Conservation (phyloP, 2,888 invertebrate genomes). For the Oscheius sp. region DNA sequence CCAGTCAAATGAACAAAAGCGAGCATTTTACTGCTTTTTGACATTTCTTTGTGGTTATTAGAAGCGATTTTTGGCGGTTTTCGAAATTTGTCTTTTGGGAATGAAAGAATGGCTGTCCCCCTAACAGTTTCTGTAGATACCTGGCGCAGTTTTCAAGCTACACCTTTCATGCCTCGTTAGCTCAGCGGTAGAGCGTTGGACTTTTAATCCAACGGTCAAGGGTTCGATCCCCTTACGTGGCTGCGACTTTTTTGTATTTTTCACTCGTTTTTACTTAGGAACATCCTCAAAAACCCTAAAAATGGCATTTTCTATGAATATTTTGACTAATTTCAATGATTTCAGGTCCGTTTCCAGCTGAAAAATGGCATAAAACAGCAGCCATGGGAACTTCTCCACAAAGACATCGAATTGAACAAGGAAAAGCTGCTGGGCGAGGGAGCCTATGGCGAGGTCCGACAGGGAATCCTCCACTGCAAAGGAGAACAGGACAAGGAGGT, state of each 20-base stretch:
- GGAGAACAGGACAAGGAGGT: conserved; percentile 33
- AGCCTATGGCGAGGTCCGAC: conserved; percentile 46
- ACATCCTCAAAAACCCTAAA: background rate
- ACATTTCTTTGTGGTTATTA: too few species aligned
- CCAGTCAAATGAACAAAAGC: too few species aligned
- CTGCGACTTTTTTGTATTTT: too few species aligned
- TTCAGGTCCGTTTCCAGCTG: background rate
- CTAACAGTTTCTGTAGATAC: too few species aligned
- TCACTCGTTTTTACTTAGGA: background rate
- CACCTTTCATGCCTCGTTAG: too few species aligned
- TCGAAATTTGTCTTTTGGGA: too few species aligned
- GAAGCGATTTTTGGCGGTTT: too few species aligned
- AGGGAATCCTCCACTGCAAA: conserved; percentile 38
- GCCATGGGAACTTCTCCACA: conserved; percentile 42
- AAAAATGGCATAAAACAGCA: conserved; percentile 26
- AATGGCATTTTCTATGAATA: background rate
- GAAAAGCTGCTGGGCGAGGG: conserved; percentile 45
- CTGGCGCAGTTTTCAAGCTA: background rate
- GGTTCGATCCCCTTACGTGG: too few species aligned
- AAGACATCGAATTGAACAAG: conserved; percentile 37
- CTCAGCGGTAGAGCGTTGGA: too few species aligned
- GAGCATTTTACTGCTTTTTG: too few species aligned
- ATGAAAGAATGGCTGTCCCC: too few species aligned
- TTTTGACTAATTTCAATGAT: background rate
- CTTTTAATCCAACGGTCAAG: too few species aligned